Evolutionary conservation across 1,140 invertebrate genomes (phyloP).

Genomic region (Drosophila melanogaster): Release_6_plus_ISO1_MT NC_004354.4:3873501-3874000

Average conservation of each 20-base stretch:
- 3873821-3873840: conserved; percentile 44
- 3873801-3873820: conserved; percentile 11
- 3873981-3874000: neutral
- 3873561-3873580: conserved; percentile 39
- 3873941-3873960: conserved; percentile 7
- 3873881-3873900: conserved; percentile 9
- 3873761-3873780: neutral
- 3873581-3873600: conserved; percentile 20
- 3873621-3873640: conserved; percentile 16
- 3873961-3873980: conserved; percentile 9
- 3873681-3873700: neutral
- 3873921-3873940: conserved; percentile 28
- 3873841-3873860: conserved; percentile 41
- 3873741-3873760: neutral
- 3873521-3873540: neutral
- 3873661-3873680: conserved; percentile 3
- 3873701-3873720: conserved; percentile 44
- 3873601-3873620: conserved; percentile 20
- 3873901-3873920: conserved; percentile 1
- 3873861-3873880: neutral
- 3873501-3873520: conserved; percentile 2
- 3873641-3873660: neutral
- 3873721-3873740: conserved; percentile 8
- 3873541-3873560: conserved; percentile 6
- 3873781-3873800: conserved; percentile 2